These are phyloP conservation scores for Polydrusus pterygomalis DNA, from an alignment of 2,888 invertebrate genomes.

Conservation along the genomic window DNA sequence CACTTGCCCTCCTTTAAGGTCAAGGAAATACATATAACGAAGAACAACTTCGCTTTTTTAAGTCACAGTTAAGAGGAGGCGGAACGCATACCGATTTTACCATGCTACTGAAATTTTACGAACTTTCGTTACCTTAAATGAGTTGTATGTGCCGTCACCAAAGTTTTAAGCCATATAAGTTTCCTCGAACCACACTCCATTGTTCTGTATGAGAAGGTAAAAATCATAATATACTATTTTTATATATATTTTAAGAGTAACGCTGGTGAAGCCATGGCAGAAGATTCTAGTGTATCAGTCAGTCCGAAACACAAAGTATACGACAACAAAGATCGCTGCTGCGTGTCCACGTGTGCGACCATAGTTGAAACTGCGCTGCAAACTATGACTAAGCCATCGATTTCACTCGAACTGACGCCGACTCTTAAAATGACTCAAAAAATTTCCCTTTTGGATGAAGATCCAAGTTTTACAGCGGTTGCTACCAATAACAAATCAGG, in stretches of 20 bases:
- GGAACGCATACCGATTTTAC: no score
- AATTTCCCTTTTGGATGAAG: constrained; percentile 80
- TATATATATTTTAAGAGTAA: constrained; percentile 51
- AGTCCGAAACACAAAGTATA: constrained; percentile 74
- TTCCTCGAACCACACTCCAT: no score
- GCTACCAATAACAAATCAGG: constrained; percentile 80
- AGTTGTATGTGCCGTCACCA: no score
- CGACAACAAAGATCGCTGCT: constrained; percentile 6
- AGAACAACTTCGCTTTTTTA: no score
- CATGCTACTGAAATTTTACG: no score
- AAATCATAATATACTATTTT: no score
- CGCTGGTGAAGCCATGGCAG: constrained; percentile 81
- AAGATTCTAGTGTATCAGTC: constrained; percentile 74
- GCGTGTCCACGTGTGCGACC: not conserved
- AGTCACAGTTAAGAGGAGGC: no score
- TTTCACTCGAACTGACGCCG: constrained; percentile 37
- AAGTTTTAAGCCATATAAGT: no score
- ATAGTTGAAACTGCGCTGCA: constrained; percentile 60
- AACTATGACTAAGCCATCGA: constrained; percentile 18
- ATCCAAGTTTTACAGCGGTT: constrained; percentile 84
- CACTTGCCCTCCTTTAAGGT: no score
- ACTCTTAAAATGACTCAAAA: constrained; percentile 67
- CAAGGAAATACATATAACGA: no score
- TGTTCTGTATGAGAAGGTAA: no score
- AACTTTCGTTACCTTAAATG: no score